Conservation (phyloP, 1,140 invertebrate species). For the Trialeurodes vaporariorum region DNA sequence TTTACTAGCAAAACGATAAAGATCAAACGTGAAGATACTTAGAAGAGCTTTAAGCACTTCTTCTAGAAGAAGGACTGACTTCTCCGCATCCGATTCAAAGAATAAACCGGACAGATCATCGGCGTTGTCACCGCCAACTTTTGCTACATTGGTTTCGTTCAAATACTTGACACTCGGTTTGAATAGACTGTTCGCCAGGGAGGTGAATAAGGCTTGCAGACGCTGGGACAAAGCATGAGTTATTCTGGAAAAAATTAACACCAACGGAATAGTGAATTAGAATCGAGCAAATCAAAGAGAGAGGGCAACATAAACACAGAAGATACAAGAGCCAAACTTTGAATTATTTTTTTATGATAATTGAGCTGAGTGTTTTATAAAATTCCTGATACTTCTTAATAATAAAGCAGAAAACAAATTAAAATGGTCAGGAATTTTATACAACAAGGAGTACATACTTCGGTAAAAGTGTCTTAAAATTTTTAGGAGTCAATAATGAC, state of each 20-base stretch:
- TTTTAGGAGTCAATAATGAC: no score
- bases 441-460: no score
- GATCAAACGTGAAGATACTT: slow-evolving; percentile 67
- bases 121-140: slow-evolving; percentile 2
- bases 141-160: slow-evolving; percentile 33
- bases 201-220: slow-evolving; percentile 74
- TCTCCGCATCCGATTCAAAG: slow-evolving; percentile 13
- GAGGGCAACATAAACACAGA: no score
- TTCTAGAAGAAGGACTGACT: slow-evolving; percentile 24
- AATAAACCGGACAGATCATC: slow-evolving; percentile 10
- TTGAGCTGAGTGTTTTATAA: no score
- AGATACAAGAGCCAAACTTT: no score
- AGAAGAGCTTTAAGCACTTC: slow-evolving; percentile 44
- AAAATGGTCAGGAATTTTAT: no score
- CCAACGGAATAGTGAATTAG: no score
- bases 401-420: no score
- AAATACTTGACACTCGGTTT: slow-evolving; percentile 59
- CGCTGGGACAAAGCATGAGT: slow-evolving; percentile 63
- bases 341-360: no score
- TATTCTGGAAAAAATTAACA: slow-evolving; percentile 45
- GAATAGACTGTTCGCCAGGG: slow-evolving; percentile 71
- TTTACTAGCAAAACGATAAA: slow-evolving; percentile 63
- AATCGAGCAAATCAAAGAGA: no score
- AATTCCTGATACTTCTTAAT: no score
- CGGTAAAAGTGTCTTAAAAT: no score